These are phyloP conservation scores for Octopus sinensis DNA, from an alignment of 1,140 invertebrate species.

Conservation along the genomic window DNA sequence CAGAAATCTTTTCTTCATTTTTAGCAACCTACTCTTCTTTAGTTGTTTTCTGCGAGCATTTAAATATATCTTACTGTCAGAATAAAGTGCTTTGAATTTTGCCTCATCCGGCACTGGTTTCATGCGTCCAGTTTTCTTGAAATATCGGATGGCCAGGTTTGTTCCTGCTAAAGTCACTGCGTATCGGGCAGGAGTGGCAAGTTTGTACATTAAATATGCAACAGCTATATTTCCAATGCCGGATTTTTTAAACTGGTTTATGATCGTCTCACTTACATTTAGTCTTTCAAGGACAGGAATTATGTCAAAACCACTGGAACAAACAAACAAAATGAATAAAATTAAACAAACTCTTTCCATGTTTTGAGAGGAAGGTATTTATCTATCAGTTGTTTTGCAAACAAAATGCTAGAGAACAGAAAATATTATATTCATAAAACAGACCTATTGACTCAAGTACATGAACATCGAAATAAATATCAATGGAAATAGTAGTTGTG, in stretches of 20 bases:
- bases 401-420: too few species aligned
- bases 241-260: conserved; percentile 70
- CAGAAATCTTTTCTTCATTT: background rate
- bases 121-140: conserved; percentile 68
- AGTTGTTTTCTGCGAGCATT: conserved; percentile 61
- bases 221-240: conserved; percentile 81
- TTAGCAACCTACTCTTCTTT: conserved; percentile 1
- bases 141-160: conserved; percentile 69
- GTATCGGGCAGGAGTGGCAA: conserved; percentile 84
- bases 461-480: too few species aligned
- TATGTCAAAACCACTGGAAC: conserved; percentile 80
- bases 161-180: conserved; percentile 81
- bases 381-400: too few species aligned
- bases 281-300: conserved; percentile 71
- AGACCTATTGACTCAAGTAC: too few species aligned
- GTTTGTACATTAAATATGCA: conserved; percentile 85
- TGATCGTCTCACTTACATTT: conserved; percentile 72
- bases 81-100: conserved; percentile 34
- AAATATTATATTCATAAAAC: too few species aligned
- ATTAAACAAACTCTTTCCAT: background rate
- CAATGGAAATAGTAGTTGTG: too few species aligned
- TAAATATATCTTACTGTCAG: conserved; percentile 64
- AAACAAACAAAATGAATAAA: conserved; percentile 1
- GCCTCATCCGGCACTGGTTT: conserved; percentile 66
- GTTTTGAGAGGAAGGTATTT: background rate